Conservation (phyloP, 23 tunicate species). For the Halocynthia roretzi region DNA sequence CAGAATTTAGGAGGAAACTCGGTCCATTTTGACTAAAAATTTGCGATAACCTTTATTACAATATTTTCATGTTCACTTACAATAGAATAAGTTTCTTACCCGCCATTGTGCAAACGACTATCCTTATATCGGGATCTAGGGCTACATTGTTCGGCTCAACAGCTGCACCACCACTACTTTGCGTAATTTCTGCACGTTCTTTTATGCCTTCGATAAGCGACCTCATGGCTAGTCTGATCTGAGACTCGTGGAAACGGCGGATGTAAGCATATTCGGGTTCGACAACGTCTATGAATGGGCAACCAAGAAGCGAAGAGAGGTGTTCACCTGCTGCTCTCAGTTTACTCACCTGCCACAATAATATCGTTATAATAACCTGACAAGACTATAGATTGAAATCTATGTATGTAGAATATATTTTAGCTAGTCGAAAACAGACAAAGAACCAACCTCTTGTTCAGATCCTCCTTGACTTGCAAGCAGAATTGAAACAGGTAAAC, state of each 20-base stretch:
- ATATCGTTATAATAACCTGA: background rate
- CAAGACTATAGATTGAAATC: background rate
- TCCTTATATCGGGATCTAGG: conserved; percentile 53
- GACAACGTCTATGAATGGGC: conserved; percentile 82
- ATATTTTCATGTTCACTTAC: too few relatives aligned
- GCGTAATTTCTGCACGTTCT: conserved; percentile 60
- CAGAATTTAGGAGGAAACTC: too few relatives aligned
- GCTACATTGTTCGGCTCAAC: conserved; percentile 8
- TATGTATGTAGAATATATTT: background rate
- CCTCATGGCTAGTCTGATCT: conserved; percentile 56
- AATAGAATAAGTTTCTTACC: conserved; percentile 24
- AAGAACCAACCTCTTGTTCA: conserved; percentile 44
- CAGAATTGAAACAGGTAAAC: conserved; percentile 70
- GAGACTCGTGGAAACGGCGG: conserved; percentile 84
- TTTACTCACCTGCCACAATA: conserved; percentile 37
- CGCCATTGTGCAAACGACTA: conserved; percentile 80
- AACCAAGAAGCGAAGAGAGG: conserved; percentile 64
- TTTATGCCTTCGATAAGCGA: conserved; percentile 74
- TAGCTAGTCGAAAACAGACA: background rate
- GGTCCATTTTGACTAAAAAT: too few relatives aligned
- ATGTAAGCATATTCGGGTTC: conserved; percentile 84
- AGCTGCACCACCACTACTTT: conserved; percentile 33
- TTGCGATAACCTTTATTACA: too few relatives aligned
- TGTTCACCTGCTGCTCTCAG: conserved; percentile 79
- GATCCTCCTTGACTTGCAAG: conserved; percentile 65